These are phyloP conservation scores for Phaonia tiefii DNA, from an alignment of 2,888 invertebrate genomes.

Conservation along the genomic window DNA sequence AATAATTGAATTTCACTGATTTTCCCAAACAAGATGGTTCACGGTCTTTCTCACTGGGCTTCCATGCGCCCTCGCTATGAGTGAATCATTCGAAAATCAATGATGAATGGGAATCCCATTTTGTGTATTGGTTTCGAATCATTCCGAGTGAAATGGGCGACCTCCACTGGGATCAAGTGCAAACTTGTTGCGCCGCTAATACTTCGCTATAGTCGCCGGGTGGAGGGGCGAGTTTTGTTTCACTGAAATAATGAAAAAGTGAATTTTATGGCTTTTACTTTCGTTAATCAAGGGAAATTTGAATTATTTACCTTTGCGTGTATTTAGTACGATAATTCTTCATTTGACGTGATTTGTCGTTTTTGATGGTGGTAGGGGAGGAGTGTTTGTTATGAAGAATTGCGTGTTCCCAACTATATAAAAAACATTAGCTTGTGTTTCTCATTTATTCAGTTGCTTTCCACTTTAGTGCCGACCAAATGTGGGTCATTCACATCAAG, in stretches of 20 bases:
- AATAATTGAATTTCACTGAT: constrained; percentile 49
- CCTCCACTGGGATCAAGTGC: background rate
- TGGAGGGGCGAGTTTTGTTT: no score
- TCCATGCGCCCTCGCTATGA: no score
- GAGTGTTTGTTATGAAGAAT: background rate
- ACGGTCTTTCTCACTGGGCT: background rate
- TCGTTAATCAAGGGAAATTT: background rate
- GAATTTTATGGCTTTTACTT: background rate
- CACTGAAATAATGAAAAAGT: background rate
- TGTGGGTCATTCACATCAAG: background rate
- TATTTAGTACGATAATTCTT: background rate
- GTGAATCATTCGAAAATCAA: constrained; percentile 6
- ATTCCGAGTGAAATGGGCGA: no score
- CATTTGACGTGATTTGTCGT: background rate
- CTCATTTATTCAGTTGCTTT: background rate
- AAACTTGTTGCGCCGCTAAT: background rate
- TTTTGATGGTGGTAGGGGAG: background rate
- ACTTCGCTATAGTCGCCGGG: background rate
- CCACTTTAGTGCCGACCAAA: background rate
- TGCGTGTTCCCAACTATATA: background rate
- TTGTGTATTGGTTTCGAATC: background rate
- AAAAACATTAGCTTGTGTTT: background rate
- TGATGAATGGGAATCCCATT: no score
- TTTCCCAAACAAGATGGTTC: constrained; percentile 17
- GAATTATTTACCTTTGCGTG: background rate